Conservation (phyloP, 2,888 invertebrate genomes). For the Coelopa pilipes region DNA sequence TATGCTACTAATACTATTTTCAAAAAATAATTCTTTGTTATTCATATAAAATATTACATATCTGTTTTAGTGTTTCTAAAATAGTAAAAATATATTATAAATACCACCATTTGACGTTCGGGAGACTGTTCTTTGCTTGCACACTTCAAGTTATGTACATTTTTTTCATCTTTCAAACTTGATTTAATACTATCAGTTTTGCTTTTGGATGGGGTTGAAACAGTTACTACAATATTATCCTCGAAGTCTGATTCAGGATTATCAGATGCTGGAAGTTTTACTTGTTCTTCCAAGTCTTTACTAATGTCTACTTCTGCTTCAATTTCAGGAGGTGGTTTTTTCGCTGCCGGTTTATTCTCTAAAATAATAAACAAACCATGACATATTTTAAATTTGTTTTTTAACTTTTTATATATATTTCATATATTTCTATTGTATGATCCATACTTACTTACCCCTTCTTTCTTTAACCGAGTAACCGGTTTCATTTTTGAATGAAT, state of each 20-base stretch:
- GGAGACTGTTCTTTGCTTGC: slow-evolving; percentile 65
- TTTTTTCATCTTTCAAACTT: slow-evolving; percentile 47
- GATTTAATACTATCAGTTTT: slow-evolving; percentile 44
- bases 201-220: slow-evolving; percentile 67
- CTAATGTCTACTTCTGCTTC: slow-evolving; percentile 26
- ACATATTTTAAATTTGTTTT: too few species aligned
- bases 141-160: slow-evolving; percentile 62
- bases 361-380: too few species aligned
- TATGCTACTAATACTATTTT: too few species aligned
- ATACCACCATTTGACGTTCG: too few species aligned
- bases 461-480: slow-evolving; percentile 73
- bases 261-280: slow-evolving; percentile 50
- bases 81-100: too few species aligned
- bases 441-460: neutral
- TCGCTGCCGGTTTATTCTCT: neutral
- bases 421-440: neutral
- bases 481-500: slow-evolving; percentile 90
- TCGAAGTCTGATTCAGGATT: slow-evolving; percentile 70
- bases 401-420: too few species aligned
- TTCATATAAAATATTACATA: too few species aligned
- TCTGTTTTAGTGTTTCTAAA: too few species aligned
- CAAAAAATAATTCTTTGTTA: too few species aligned
- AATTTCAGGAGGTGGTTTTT: slow-evolving; percentile 6
- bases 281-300: slow-evolving; percentile 34
- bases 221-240: slow-evolving; percentile 72